Percentiles rank a stretch among this genome's conserved stretches.
Conservation (phyloP, 2,113 vertebrate genomes). For the Gambusia affinis region DNA sequence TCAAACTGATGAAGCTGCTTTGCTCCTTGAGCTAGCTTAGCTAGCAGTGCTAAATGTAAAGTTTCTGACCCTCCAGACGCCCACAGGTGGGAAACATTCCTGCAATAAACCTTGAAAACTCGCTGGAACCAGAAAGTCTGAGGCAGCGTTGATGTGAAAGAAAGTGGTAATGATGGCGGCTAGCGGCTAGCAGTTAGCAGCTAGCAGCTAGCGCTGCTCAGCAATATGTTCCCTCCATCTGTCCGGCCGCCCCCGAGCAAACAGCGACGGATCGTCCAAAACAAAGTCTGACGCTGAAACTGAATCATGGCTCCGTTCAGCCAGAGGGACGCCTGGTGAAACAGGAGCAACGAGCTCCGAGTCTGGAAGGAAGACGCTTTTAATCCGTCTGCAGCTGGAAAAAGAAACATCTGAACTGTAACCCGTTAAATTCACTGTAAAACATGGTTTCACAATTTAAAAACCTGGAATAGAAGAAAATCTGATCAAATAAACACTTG, state of each 20-base stretch:
- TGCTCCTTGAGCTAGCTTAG: too few species aligned
- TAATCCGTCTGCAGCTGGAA: constrained; percentile 9
- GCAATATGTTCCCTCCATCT: constrained; percentile 77
- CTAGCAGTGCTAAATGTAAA: too few species aligned
- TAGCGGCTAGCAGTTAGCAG: constrained; percentile 22
- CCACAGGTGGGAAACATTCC: too few species aligned
- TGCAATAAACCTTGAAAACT: too few species aligned
- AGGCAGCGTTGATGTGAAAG: too few species aligned
- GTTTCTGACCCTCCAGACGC: too few species aligned
- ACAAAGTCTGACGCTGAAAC: constrained; percentile 40
- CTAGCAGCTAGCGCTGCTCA: constrained; percentile 50
- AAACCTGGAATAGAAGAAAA: too few species aligned
- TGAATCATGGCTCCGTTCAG: constrained; percentile 33
- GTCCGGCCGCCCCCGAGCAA: constrained; percentile 61
- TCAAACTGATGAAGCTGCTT: too few species aligned
- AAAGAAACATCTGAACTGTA: neutral
- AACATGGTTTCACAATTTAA: neutral
- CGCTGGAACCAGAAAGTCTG: too few species aligned
- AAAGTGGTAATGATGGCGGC: too few species aligned
- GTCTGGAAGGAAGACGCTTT: constrained; percentile 9
- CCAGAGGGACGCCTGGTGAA: constrained; percentile 7
- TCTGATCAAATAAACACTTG: too few species aligned
- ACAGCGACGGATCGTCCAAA: constrained; percentile 24
- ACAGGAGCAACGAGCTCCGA: neutral
- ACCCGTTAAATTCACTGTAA: neutral